Evolutionary conservation across 1,140 invertebrate genomes (phyloP).

Genomic region (Orchesella cincta): DNA sequence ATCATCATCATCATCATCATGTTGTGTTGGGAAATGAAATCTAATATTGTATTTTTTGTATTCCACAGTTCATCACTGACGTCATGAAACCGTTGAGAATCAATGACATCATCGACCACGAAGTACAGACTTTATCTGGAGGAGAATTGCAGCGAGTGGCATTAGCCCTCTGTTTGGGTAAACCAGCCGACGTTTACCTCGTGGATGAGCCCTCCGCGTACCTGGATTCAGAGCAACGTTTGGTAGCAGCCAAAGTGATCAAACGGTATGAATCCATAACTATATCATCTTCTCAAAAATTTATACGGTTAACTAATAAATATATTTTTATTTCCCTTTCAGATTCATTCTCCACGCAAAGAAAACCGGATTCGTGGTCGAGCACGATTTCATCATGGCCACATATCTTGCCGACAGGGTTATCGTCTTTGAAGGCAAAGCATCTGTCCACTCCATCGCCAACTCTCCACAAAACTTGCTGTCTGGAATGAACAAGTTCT

Average conservation of each 20-base stretch:
- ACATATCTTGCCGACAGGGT: constrained; percentile 98
- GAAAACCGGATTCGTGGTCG: constrained; percentile 98
- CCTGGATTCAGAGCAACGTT: constrained; percentile 99
- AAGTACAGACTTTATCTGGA: constrained; percentile 98
- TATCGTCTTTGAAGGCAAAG: constrained; percentile 95
- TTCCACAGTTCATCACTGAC: constrained; percentile 97
- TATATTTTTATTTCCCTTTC: constrained; percentile 50
- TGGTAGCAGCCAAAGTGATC: constrained; percentile 98
- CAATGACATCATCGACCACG: constrained; percentile 97
- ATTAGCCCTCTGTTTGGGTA: constrained; percentile 91
- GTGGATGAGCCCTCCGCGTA: constrained; percentile 99
- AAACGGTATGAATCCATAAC: too few species aligned
- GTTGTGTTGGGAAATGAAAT: too few species aligned
- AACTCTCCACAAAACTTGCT: constrained; percentile 90
- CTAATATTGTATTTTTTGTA: too few species aligned
- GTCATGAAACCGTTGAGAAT: constrained; percentile 98
- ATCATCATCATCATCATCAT: too few species aligned
- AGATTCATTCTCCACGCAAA: constrained; percentile 99
- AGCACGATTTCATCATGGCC: constrained; percentile 99
- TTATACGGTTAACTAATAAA: too few species aligned
- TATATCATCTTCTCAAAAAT: too few species aligned
- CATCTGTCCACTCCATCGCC: constrained; percentile 84
- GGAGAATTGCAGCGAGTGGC: constrained; percentile 99
- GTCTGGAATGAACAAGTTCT: constrained; percentile 97
- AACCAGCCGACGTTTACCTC: constrained; percentile 98